Percentiles rank a stretch among this genome's conserved stretches.
phyloP scores from a whole-genome alignment of 2,888 invertebrate genomes.

The Acanthococcus lagerstroemiae region DNA sequence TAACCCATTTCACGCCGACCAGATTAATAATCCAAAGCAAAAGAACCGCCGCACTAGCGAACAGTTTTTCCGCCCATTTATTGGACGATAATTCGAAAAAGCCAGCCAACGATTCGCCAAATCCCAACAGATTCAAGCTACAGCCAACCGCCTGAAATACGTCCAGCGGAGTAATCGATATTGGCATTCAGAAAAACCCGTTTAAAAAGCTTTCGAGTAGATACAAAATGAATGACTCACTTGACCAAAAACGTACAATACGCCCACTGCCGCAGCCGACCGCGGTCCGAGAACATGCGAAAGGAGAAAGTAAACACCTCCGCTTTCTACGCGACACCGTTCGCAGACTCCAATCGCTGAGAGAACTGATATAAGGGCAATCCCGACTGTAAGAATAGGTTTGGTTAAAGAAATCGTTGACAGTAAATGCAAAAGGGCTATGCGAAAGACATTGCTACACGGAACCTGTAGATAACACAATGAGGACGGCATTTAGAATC shows the following conservation, averaged over 20 bases:
- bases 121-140: slow-evolving; percentile 90
- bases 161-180: background rate
- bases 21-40: slow-evolving; percentile 82
- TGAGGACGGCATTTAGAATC: slow-evolving; percentile 65
- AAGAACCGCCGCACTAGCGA: slow-evolving; percentile 78
- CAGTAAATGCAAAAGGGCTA: too few species aligned
- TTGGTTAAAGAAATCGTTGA: too few species aligned
- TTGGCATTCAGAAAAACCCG: background rate
- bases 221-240: slow-evolving; percentile 46
- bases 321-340: slow-evolving; percentile 85
- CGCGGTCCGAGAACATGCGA: slow-evolving; percentile 89
- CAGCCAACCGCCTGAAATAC: slow-evolving; percentile 79
- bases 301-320: slow-evolving; percentile 92
- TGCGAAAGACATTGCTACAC: too few species aligned
- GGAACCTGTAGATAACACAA: slow-evolving; percentile 68
- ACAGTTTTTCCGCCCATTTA: slow-evolving; percentile 72
- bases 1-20: slow-evolving; percentile 96
- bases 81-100: slow-evolving; percentile 61
- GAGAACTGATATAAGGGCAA: slow-evolving; percentile 82
- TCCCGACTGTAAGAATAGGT: slow-evolving; percentile 70
- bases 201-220: background rate
- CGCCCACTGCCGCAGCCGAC: slow-evolving; percentile 83
- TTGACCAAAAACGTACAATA: slow-evolving; percentile 94
- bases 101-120: slow-evolving; percentile 90
- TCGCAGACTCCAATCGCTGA: slow-evolving; percentile 96